A percentile compares a stretch with the other conserved stretches of the same genome.
Conservation (phyloP, 2,797 vertebrate species). For the Oreonectes daqikongensis region DNA sequence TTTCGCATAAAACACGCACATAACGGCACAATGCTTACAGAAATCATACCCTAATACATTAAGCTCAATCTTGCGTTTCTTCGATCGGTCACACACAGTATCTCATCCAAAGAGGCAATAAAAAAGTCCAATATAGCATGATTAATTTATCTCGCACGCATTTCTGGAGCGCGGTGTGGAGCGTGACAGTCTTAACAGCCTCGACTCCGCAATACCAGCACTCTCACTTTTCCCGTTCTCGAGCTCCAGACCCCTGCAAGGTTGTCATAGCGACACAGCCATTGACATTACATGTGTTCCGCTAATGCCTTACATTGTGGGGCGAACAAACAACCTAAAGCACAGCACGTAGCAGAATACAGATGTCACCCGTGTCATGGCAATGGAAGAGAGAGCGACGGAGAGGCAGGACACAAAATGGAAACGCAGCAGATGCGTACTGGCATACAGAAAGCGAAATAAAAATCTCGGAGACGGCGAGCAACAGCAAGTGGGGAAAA, state of each 20-base stretch:
- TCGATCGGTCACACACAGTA: conserved; percentile 1
- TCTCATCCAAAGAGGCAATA: conserved; percentile 15
- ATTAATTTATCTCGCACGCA: conserved; percentile 30
- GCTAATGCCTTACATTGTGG: conserved; percentile 57
- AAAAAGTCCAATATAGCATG: conserved; percentile 34
- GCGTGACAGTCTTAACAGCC: conserved; percentile 34
- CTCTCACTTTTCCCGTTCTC: conserved; percentile 24
- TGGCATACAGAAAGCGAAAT: conserved; percentile 32
- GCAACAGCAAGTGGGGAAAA: background rate
- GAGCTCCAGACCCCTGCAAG: conserved; percentile 52
- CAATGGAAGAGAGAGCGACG: conserved; percentile 22
- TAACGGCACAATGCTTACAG: background rate
- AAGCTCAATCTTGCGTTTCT: background rate
- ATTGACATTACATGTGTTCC: conserved; percentile 67
- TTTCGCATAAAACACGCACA: conserved; percentile 54
- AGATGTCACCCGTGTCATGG: conserved; percentile 32
- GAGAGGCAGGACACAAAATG: conserved; percentile 14
- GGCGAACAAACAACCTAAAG: conserved; percentile 53
- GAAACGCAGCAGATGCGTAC: conserved; percentile 11
- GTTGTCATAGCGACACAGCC: conserved; percentile 67
- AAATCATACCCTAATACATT: conserved; percentile 14
- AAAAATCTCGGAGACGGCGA: too few relatives aligned
- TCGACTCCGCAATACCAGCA: conserved; percentile 21
- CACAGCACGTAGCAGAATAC: conserved; percentile 43
- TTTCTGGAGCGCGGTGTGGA: conserved; percentile 21